These are phyloP conservation scores for Gallinago undulata DNA, from an alignment of 2,113 vertebrate species.

Conservation along the genomic window DNA sequence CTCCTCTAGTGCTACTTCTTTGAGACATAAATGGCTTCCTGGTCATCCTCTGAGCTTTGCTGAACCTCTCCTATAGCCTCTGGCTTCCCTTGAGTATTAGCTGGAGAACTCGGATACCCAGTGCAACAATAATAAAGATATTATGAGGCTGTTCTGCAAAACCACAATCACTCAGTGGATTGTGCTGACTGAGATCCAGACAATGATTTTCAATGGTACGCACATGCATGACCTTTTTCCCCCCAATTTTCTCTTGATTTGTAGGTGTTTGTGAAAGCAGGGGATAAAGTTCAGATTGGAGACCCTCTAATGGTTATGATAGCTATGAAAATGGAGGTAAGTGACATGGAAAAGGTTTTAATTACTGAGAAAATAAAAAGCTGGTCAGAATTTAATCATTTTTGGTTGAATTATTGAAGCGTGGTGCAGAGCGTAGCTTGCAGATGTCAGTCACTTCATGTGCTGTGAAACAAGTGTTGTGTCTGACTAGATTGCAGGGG, in stretches of 20 bases:
- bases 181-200: background rate
- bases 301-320: slow-evolving; percentile 95
- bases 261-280: slow-evolving; percentile 92
- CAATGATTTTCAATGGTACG: background rate
- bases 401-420: background rate
- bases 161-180: background rate
- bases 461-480: background rate
- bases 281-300: slow-evolving; percentile 86
- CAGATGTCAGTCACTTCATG: background rate
- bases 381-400: background rate
- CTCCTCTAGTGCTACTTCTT: background rate
- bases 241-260: background rate
- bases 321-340: slow-evolving; percentile 99
- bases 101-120: background rate
- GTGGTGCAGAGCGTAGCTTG: background rate
- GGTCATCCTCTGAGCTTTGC: background rate
- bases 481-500: slow-evolving; percentile 12
- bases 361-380: background rate
- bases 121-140: background rate
- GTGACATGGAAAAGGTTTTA: background rate
- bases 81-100: background rate
- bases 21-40: background rate
- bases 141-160: background rate
- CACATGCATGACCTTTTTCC: background rate
- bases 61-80: background rate